phyloP scores from a whole-genome alignment of 37 sponge, comb jelly and placozoan species.

The Aplysina aerophoba region DNA sequence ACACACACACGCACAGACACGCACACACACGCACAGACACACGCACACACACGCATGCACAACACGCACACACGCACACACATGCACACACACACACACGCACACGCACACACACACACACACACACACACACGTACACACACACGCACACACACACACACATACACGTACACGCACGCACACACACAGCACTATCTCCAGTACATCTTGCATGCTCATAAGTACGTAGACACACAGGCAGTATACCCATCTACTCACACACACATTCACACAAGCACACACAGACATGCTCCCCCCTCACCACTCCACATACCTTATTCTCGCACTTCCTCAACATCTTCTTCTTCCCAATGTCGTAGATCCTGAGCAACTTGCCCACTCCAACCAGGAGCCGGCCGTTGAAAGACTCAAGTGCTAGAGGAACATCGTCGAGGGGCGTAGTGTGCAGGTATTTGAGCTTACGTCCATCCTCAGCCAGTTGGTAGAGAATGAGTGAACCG shows the following conservation, averaged over 20 bases:
- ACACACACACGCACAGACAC: no score
- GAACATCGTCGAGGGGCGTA: conserved; percentile 92
- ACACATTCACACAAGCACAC: no score
- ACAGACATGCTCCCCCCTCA: no score
- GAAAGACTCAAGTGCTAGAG: conserved; percentile 86
- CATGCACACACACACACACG: neutral
- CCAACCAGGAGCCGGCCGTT: conserved; percentile 92
- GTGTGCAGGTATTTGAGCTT: conserved; percentile 91
- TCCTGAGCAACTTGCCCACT: conserved; percentile 84
- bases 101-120: conserved; percentile 1
- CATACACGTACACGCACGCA: neutral
- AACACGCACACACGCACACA: neutral
- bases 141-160: neutral
- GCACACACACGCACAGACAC: no score
- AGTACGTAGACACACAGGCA: no score
- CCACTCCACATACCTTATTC: conserved; percentile 83
- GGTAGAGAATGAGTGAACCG: conserved; percentile 79
- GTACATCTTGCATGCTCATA: no score
- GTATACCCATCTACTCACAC: no score
- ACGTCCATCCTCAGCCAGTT: conserved; percentile 74
- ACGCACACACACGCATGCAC: no score
- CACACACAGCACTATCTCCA: no score
- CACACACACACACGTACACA: neutral
- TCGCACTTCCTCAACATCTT: conserved; percentile 98
- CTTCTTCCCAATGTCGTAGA: conserved; percentile 97